Base-by-base conservation (phyloP, 2,797 vertebrate species). In the Sebastolobus altivelis region DNA sequence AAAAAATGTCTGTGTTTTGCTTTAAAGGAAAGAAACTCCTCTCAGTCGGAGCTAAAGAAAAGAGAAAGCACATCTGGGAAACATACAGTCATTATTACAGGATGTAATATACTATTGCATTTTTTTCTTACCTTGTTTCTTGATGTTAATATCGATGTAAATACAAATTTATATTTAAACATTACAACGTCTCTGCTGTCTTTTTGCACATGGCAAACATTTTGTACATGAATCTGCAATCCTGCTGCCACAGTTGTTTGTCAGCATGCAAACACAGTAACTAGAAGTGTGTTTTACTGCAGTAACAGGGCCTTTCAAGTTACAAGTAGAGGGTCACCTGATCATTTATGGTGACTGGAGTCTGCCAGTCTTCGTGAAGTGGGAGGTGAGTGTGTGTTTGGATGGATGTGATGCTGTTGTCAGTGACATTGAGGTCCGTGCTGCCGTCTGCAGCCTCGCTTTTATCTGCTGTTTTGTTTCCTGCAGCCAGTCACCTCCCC, bases 81-180 rank as follows among this genome's bases (percentile, higher is more conserved):
- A 90, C 94, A 92, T 92, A 88, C 91, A 84, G 86, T 93, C 94
- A 93, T 93, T 88, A 93, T 91, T 91, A 90, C 90, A 95, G 92
- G 94, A 95, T 96, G 94, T 96, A 95, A 96, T 95, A 95, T 96
- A 92, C 93, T 94, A 91, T 95, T 94, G 90, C 89, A 89, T 94
- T 95, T 89, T 71, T 95, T 95, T 96, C 95, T 94, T 96, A 94
- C 93, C 90, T 95, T 95, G 91, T 97, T 96, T 95, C 94, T 95
- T 93, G 95, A 96, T 97, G 96, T 97, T 96, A 96, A 97, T 97
- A 96, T 97, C 93, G 81, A 95, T 97, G 97, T 97, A 98, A 98
- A 98, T 98, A 98, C 97, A 98, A 95, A 96, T 97, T 98, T 97
- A 95, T 98, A 97, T 98, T 97, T 97, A 97, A 97, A 95, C 92